Evolutionary conservation across 2,113 vertebrate genomes (phyloP).

Genomic region (Brienomyrus brachyistius): DNA sequence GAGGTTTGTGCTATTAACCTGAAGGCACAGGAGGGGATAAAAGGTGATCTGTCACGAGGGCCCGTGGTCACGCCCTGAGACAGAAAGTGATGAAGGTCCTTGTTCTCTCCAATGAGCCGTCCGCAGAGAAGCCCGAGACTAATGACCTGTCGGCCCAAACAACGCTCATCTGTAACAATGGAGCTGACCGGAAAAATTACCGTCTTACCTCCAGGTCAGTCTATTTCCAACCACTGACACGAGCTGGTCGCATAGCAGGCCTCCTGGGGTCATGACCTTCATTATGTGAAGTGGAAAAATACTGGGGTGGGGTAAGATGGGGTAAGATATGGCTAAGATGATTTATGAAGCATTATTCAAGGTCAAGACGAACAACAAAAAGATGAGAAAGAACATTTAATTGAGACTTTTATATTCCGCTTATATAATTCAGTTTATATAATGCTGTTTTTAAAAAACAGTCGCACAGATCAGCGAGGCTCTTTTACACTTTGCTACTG

Average conservation of each 20-base stretch:
- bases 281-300: neutral
- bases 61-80: neutral
- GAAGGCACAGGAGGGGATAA: neutral
- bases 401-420: neutral
- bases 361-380: neutral
- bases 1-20: conserved; percentile 9
- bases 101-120: conserved; percentile 57
- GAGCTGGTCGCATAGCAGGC: conserved; percentile 36
- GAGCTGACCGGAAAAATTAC: conserved; percentile 45
- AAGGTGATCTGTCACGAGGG: conserved; percentile 15
- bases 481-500: neutral
- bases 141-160: conserved; percentile 38
- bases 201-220: conserved; percentile 30
- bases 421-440: neutral
- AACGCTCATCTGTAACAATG: conserved; percentile 59
- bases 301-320: neutral
- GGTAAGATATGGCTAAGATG: neutral
- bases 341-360: neutral
- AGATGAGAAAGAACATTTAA: neutral
- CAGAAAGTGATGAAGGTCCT: conserved; percentile 6
- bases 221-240: conserved; percentile 10
- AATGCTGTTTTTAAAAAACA: neutral
- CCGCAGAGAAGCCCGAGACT: conserved; percentile 46
- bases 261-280: conserved; percentile 24
- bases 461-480: neutral